These are phyloP conservation scores for Pimephales promelas DNA, from an alignment of 2,113 vertebrate genomes.

Conservation along the genomic window DNA sequence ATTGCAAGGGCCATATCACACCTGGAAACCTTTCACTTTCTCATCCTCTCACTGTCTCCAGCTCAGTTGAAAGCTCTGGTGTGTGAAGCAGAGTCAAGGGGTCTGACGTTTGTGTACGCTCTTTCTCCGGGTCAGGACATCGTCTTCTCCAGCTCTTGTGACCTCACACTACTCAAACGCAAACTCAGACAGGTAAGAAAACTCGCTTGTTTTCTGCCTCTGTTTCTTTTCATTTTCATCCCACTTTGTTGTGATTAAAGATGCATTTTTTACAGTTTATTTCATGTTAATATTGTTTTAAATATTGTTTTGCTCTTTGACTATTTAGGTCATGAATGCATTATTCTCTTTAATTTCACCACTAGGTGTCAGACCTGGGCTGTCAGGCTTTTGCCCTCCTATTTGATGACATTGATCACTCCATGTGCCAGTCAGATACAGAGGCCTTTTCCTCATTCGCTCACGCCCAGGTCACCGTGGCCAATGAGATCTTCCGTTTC, in stretches of 20 bases:
- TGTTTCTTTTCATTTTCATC: slow-evolving; percentile 8
- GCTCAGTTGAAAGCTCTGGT: slow-evolving; percentile 78
- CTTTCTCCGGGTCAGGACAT: slow-evolving; percentile 88
- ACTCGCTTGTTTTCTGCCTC: not conserved
- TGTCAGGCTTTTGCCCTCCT: slow-evolving; percentile 84
- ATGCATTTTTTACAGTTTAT: not conserved
- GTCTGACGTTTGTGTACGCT: slow-evolving; percentile 81
- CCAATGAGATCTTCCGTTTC: slow-evolving; percentile 82
- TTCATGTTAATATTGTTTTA: not conserved
- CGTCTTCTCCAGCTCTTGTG: slow-evolving; percentile 83
- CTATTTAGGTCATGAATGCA: not conserved
- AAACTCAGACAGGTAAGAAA: slow-evolving; percentile 84
- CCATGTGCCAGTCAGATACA: slow-evolving; percentile 85
- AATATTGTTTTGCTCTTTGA: not conserved
- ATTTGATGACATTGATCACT: slow-evolving; percentile 87
- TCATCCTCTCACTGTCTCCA: slow-evolving; percentile 54
- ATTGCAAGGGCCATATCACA: not conserved
- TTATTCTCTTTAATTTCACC: not conserved
- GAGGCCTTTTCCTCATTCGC: slow-evolving; percentile 84
- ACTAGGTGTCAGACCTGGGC: slow-evolving; percentile 82
- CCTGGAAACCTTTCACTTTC: not conserved
- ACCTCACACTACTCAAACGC: slow-evolving; percentile 82
- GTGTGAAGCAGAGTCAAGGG: slow-evolving; percentile 71
- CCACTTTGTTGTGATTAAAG: not conserved
- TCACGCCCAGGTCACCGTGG: slow-evolving; percentile 83